Evolutionary conservation across 2,113 vertebrate genomes (phyloP).

Genomic region (Agelaius tricolor): DNA sequence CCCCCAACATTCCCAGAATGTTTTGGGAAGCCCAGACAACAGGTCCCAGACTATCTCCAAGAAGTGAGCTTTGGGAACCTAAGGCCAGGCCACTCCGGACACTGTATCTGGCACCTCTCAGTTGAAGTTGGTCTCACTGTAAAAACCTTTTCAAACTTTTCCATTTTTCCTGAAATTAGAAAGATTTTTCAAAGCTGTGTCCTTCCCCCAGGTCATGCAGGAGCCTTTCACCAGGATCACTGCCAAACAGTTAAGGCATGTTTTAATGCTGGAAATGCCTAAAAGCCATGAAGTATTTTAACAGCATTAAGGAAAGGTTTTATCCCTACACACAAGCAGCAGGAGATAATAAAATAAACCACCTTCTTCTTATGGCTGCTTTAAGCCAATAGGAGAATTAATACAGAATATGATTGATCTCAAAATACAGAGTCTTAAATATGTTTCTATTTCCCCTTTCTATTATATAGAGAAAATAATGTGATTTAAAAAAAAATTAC

Average conservation of each 20-base stretch:
- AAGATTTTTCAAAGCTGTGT: background rate
- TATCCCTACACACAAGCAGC: background rate
- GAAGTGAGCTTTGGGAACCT: background rate
- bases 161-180: background rate
- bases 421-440: background rate
- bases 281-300: background rate
- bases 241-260: background rate
- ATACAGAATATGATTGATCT: background rate
- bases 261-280: background rate
- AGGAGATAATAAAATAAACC: background rate
- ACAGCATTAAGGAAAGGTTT: background rate
- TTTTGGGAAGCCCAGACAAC: background rate
- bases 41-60: background rate
- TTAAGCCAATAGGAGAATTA: background rate
- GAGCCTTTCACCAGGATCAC: background rate
- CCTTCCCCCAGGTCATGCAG: background rate
- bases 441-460: background rate
- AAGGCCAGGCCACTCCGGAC: background rate
- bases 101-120: background rate
- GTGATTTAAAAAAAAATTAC: background rate
- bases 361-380: background rate
- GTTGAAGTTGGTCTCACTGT: background rate
- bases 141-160: background rate
- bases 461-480: background rate
- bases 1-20: background rate